Percentiles rank a stretch among this genome's conserved stretches.
Conservation (phyloP, 2,888 invertebrate species). For the Temnothorax ravouxi region DNA sequence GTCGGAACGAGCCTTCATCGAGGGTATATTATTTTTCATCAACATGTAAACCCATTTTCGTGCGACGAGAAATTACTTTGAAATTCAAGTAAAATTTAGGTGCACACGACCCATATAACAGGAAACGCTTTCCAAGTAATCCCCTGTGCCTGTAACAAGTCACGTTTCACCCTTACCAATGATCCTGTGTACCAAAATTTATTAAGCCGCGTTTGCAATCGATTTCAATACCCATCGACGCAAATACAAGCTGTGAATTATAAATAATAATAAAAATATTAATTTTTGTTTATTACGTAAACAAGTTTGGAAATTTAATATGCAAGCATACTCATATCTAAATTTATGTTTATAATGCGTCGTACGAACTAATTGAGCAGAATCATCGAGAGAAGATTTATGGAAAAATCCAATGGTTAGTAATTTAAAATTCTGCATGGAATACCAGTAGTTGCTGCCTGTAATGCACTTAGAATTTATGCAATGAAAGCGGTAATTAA, state of each 20-base stretch:
- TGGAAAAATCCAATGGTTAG: constrained; percentile 10
- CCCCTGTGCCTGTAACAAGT: constrained; percentile 67
- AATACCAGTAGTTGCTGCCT: constrained; percentile 57
- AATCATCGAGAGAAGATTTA: not conserved
- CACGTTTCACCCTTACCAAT: constrained; percentile 66
- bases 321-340: constrained; percentile 13
- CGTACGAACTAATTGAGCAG: not conserved
- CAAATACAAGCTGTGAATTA: constrained; percentile 30
- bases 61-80: constrained; percentile 50
- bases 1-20: constrained; percentile 14
- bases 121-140: constrained; percentile 65
- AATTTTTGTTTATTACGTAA: not conserved
- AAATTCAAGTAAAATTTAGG: constrained; percentile 54
- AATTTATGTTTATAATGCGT: not conserved
- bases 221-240: constrained; percentile 26
- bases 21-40: constrained; percentile 45
- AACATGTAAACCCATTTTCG: constrained; percentile 47
- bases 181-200: constrained; percentile 62
- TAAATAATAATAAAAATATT: constrained; percentile 27
- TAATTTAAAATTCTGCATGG: constrained; percentile 28
- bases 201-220: constrained; percentile 50
- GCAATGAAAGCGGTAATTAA: constrained; percentile 77
- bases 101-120: constrained; percentile 57
- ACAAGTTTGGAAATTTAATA: not conserved
- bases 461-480: constrained; percentile 76